These are phyloP conservation scores for Loripinus fragilis DNA, from an alignment of 2,888 invertebrate species.

Conservation along the genomic window DNA sequence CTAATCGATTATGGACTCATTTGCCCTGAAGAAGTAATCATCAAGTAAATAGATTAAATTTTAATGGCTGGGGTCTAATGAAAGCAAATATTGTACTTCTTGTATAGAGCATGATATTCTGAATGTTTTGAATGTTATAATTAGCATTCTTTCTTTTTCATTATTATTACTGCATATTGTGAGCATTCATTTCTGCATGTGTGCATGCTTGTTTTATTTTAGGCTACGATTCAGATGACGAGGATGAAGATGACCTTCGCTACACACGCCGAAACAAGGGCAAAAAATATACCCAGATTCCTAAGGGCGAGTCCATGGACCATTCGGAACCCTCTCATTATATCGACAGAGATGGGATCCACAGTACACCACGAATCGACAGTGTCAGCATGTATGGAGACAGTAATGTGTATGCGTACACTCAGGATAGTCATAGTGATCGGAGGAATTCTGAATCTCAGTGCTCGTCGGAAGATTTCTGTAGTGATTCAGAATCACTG, in stretches of 20 bases:
- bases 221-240: conserved; percentile 82
- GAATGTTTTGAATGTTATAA: not conserved
- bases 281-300: conserved; percentile 79
- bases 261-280: conserved; percentile 77
- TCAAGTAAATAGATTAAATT: too few relatives aligned
- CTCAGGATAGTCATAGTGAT: conserved; percentile 62
- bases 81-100: too few relatives aligned
- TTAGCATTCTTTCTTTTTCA: conserved; percentile 16
- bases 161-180: conserved; percentile 26
- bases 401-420: conserved; percentile 57
- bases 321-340: conserved; percentile 37
- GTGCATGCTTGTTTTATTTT: conserved; percentile 75
- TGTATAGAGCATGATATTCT: not conserved
- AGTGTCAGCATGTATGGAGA: conserved; percentile 61
- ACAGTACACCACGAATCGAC: conserved; percentile 48
- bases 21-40: too few relatives aligned
- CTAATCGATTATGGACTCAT: too few relatives aligned
- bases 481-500: conserved; percentile 75
- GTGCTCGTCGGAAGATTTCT: conserved; percentile 75
- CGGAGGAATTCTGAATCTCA: conserved; percentile 68
- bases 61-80: too few relatives aligned
- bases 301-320: conserved; percentile 75
- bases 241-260: conserved; percentile 72
- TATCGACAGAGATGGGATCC: conserved; percentile 40
- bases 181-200: conserved; percentile 44